These are phyloP conservation scores for Passerina amoena DNA, from an alignment of 2,113 vertebrate species.

Conservation along the genomic window DNA sequence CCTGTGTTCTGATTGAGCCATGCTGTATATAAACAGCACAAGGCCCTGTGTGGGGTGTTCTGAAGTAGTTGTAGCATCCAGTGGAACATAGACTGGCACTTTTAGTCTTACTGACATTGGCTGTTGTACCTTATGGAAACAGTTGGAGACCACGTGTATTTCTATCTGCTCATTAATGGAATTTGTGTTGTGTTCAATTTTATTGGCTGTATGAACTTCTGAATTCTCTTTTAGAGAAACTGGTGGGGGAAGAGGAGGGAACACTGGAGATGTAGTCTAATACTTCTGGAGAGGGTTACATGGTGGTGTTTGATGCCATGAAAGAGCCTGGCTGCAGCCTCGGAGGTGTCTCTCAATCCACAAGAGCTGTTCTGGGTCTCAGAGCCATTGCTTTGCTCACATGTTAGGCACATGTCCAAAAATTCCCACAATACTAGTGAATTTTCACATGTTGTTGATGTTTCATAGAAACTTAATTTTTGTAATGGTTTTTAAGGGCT, in stretches of 20 bases:
- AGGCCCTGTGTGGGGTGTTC: neutral
- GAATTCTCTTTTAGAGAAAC: neutral
- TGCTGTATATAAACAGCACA: neutral
- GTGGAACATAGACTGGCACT: neutral
- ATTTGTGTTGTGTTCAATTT: neutral
- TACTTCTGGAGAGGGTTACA: neutral
- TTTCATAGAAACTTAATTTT: neutral
- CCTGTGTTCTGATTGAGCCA: neutral
- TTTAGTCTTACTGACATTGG: neutral
- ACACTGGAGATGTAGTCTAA: neutral
- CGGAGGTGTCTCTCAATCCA: neutral
- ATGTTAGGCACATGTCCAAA: neutral
- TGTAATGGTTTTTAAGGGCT: neutral
- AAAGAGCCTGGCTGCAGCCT: neutral
- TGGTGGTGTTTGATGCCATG: neutral
- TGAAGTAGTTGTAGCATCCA: neutral
- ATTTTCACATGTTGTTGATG: neutral
- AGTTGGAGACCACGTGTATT: accelerated
- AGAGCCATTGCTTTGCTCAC: accelerated
- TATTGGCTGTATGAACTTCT: neutral
- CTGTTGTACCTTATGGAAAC: accelerated
- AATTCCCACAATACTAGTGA: neutral
- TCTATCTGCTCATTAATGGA: neutral
- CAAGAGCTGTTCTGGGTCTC: neutral
- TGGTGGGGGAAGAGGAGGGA: neutral